phyloP scores from a whole-genome alignment of 2,888 invertebrate species.

The Bombylius discolor region DNA sequence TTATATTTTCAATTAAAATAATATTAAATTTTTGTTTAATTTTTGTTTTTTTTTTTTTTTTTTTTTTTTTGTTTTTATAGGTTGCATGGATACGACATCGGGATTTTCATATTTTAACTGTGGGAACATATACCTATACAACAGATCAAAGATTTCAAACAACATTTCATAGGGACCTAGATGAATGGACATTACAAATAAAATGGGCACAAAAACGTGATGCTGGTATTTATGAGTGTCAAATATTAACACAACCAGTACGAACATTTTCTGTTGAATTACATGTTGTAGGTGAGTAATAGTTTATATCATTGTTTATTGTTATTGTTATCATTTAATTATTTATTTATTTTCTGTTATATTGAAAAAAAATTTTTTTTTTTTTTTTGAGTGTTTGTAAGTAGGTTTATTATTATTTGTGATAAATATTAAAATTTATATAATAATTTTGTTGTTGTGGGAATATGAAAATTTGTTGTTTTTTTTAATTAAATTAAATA shows the following conservation, averaged over 20 bases:
- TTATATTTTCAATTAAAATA: too few relatives aligned
- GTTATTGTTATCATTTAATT: not conserved
- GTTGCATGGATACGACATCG: constrained; percentile 86
- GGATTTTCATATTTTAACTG: constrained; percentile 81
- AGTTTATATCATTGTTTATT: too few relatives aligned
- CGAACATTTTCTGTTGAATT: constrained; percentile 77
- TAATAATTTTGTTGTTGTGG: too few relatives aligned
- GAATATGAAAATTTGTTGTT: too few relatives aligned
- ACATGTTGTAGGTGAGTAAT: constrained; percentile 72
- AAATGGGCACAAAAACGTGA: constrained; percentile 87
- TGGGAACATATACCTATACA: constrained; percentile 79
- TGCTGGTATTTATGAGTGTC: constrained; percentile 83
- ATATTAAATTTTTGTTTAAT: too few relatives aligned
- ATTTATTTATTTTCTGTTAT: too few relatives aligned
- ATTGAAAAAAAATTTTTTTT: too few relatives aligned
- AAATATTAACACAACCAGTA: constrained; percentile 85
- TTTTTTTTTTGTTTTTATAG: constrained; percentile 40
- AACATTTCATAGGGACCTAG: constrained; percentile 65
- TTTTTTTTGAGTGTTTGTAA: too few relatives aligned
- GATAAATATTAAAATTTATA: too few relatives aligned
- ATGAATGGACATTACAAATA: constrained; percentile 87
- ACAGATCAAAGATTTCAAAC: constrained; percentile 81
- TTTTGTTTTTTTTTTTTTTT: too few relatives aligned
- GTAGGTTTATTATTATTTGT: too few relatives aligned
- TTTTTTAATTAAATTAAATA: too few relatives aligned